Percentiles rank a stretch among this genome's conserved stretches.
Evolutionary conservation across 2,797 vertebrate genomes (phyloP).

Genomic region (Enteromius unitaeniatus): DNA sequence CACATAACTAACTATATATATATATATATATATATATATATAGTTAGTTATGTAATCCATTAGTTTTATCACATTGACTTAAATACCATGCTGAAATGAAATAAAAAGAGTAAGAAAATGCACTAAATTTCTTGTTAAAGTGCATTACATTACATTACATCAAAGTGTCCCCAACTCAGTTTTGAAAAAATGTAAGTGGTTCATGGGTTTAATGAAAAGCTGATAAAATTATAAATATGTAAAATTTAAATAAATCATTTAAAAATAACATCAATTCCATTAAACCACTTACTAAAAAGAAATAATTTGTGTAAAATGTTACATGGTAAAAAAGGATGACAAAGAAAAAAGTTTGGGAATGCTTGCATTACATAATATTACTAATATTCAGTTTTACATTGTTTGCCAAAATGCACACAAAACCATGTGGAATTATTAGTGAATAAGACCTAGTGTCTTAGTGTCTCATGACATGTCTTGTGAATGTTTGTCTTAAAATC

Average conservation of each 20-base stretch:
- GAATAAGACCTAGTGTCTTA: not conserved
- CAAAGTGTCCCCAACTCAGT: not conserved
- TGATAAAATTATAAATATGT: no score
- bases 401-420: not conserved
- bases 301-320: not conserved
- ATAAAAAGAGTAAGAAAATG: no score
- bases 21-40: no score
- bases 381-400: not conserved
- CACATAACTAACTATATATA: no score
- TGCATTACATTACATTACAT: not conserved
- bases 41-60: no score
- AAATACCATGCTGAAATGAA: not conserved
- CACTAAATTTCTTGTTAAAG: not conserved
- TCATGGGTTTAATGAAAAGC: no score
- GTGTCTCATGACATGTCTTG: not conserved
- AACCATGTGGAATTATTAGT: not conserved
- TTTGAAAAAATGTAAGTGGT: no score
- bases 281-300: no score
- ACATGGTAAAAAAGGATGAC: not conserved
- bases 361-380: not conserved
- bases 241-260: no score
- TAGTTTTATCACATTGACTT: no score
- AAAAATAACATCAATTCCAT: no score
- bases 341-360: not conserved
- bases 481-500: not conserved